These are phyloP conservation scores for Teleogryllus oceanicus DNA, from an alignment of 2,888 invertebrate species.

Conservation along the genomic window DNA sequence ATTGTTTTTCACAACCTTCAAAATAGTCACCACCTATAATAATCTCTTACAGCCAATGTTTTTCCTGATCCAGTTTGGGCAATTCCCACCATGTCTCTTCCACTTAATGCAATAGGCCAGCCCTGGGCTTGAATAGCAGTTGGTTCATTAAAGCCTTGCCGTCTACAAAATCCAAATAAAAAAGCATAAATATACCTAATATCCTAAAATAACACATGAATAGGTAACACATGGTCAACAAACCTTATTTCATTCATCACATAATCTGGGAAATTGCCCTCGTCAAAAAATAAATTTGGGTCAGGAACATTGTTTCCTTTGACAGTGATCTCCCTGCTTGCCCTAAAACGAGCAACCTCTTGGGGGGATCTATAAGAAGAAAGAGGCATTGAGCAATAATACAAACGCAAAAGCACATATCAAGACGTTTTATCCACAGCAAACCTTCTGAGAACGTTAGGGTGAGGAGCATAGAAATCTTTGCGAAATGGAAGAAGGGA, in stretches of 20 bases:
- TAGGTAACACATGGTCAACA: background rate
- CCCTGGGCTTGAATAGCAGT: slow-evolving; percentile 94
- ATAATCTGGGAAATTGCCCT: slow-evolving; percentile 45
- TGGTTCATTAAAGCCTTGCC: slow-evolving; percentile 54
- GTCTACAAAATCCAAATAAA: slow-evolving; percentile 26
- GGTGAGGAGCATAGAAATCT: slow-evolving; percentile 84
- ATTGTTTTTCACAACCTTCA: background rate
- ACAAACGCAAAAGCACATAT: background rate
- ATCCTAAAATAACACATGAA: background rate
- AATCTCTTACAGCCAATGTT: slow-evolving; percentile 65
- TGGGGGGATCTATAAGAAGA: slow-evolving; percentile 29
- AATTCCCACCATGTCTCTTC: slow-evolving; percentile 90
- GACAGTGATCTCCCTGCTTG: slow-evolving; percentile 43
- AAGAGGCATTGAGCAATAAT: background rate
- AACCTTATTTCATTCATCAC: slow-evolving; percentile 43
- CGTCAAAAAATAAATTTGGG: slow-evolving; percentile 45
- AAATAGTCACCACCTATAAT: background rate
- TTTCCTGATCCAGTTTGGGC: slow-evolving; percentile 93
- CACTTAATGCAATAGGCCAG: slow-evolving; percentile 92
- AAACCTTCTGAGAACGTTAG: slow-evolving; percentile 62
- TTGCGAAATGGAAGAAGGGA: slow-evolving; percentile 81
- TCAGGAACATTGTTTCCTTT: slow-evolving; percentile 46
- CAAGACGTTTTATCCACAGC: background rate
- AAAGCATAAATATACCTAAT: background rate
- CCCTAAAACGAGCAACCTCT: slow-evolving; percentile 32